phyloP scores from a whole-genome alignment of 2,888 invertebrate species.

The Steinernema carpocapsae region DNA sequence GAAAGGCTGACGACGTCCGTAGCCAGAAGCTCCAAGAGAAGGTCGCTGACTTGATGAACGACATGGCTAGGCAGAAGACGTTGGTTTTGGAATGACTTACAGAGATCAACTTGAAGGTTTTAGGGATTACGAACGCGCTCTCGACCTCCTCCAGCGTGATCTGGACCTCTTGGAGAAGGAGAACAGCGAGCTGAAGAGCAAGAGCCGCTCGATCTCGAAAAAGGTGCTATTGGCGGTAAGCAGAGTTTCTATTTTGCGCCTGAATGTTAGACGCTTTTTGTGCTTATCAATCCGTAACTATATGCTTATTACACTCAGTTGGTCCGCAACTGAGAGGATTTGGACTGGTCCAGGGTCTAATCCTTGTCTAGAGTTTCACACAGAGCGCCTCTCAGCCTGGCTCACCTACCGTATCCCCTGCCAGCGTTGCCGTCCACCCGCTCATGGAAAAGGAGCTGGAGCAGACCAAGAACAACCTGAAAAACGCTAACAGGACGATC shows the following conservation, averaged over 20 bases:
- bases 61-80: slow-evolving; percentile 87
- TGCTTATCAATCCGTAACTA: no score
- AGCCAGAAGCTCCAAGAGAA: slow-evolving; percentile 76
- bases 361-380: slow-evolving; percentile 4
- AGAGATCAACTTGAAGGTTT: slow-evolving; percentile 41
- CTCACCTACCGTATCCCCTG: not conserved
- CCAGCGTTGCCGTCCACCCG: not conserved
- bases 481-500: not conserved
- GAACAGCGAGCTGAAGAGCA: slow-evolving; percentile 10
- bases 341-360: no score
- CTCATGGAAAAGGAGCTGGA: slow-evolving; percentile 7
- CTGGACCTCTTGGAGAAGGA: slow-evolving; percentile 24
- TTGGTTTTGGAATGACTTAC: slow-evolving; percentile 51
- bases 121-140: slow-evolving; percentile 89
- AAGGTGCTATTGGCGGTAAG: slow-evolving; percentile 33
- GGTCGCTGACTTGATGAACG: slow-evolving; percentile 83
- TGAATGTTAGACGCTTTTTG: no score
- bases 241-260: not conserved
- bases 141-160: slow-evolving; percentile 92
- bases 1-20: slow-evolving; percentile 73
- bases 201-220: slow-evolving; percentile 14
- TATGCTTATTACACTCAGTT: no score
- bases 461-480: slow-evolving; percentile 5
- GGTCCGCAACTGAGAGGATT: no score
- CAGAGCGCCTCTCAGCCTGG: slow-evolving; percentile 14